Evolutionary conservation across 2,113 vertebrate species (phyloP), one percentile per base, ranked within the genome.

Genomic region (Dipodomys ordii): DNA sequence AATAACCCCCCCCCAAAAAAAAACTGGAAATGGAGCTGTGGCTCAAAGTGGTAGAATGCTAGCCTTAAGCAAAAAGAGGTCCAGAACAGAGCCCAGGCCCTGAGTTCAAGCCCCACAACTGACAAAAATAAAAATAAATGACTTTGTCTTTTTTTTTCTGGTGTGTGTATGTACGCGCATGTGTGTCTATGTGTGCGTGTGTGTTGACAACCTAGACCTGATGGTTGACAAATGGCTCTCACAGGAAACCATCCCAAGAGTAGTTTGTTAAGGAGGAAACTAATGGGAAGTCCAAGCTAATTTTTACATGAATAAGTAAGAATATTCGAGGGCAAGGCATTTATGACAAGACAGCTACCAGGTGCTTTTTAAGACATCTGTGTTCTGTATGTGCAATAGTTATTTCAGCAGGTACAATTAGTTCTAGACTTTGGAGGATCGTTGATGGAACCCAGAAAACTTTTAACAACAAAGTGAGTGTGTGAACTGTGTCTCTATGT

Each of bases 271-370:
- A 96, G 90, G 93, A 94, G 64, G n/a, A 87, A 87, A 77, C 39
- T 83, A 27, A 46, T 82, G 7, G 87, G 83, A 89, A 60, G 20
- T 86, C 88, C 62, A 92, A 91, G 88, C 3, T 93, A 96, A 83
- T 84, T 90, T 86, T 39, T 86, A 95, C 86, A 23, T 88, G 76
- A 95, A 22, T 83, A 95, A 95, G 92, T 82, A 49, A 92, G 94
- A 96, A 79, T 0, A 49, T 3, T 6, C 9, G 72, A 64, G 57
- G 30, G 35, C 78, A 49, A 6, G 60, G 27, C 19, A 11, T 68
- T 92, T 83, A 92, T 94, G 91, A 76, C 62, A 96, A 85, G 82
- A 69, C 0, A 20, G 20, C 81, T 91, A 80, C n/a, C 49, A 87
- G 35, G 0, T 71, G 39, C 49, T 89, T 74, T n/a, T 67, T 87